Percentiles rank a stretch among this genome's conserved stretches.
Conservation (phyloP, 2,888 invertebrate species). For the Dicyrtomina minuta region DNA sequence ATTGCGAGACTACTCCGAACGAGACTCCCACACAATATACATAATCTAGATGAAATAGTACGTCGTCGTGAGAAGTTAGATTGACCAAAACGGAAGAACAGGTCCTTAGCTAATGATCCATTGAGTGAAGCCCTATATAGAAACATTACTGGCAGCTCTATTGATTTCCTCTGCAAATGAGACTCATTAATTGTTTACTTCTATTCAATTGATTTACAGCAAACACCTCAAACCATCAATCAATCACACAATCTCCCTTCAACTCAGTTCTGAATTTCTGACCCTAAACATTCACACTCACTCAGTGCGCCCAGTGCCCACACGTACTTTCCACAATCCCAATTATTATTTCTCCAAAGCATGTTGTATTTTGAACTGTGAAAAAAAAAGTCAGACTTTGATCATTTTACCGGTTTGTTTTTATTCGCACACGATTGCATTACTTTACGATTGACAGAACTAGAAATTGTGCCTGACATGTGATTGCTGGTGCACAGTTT, state of each 20-base stretch:
- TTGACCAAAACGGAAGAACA: not conserved
- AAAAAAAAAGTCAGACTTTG: no score
- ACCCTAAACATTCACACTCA: no score
- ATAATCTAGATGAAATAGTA: not conserved
- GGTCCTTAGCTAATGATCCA: constrained; percentile 14
- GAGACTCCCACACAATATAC: not conserved
- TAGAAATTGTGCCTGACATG: no score
- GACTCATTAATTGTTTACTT: not conserved
- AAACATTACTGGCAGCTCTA: not conserved
- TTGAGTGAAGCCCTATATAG: constrained; percentile 7
- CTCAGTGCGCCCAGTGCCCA: not conserved
- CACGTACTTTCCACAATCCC: not conserved
- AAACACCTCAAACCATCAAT: not conserved
- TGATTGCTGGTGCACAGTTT: no score
- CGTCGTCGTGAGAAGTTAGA: not conserved
- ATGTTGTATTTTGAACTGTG: no score
- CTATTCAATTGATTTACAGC: not conserved
- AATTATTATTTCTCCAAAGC: no score
- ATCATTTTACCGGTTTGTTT: no score
- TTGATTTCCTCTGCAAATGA: not conserved
- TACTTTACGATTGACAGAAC: no score
- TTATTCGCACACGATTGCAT: no score
- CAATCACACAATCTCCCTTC: not conserved
- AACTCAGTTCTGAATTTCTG: not conserved
- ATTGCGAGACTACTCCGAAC: not conserved